Evolutionary conservation across 1,140 invertebrate species (phyloP).

Genomic region (Platyscapa corneri): DNA sequence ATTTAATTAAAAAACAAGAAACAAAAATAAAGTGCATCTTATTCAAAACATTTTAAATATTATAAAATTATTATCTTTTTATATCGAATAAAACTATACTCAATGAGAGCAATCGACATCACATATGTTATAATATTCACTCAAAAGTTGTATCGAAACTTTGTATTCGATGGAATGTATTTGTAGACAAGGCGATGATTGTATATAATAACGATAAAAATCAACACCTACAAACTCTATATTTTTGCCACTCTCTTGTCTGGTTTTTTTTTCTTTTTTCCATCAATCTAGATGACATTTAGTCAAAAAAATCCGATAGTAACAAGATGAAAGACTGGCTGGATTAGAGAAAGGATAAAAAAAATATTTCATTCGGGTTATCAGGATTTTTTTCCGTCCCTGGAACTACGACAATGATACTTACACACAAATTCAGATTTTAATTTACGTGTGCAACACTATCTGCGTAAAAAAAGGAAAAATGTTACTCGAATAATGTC

Average conservation of each 20-base stretch:
- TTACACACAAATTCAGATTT: not conserved
- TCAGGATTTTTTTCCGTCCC: not conserved
- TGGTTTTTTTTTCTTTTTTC: not conserved
- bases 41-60: no score
- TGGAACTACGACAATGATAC: not conserved
- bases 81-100: no score
- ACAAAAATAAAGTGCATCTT: no score
- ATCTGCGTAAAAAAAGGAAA: not conserved
- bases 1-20: no score
- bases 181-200: no score
- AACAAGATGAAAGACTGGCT: not conserved
- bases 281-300: constrained; percentile 4
- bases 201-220: not conserved
- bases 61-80: no score
- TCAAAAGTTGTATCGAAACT: no score
- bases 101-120: no score
- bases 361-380: constrained; percentile 10
- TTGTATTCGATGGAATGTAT: no score
- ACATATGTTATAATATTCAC: no score
- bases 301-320: not conserved
- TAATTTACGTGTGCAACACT: not conserved
- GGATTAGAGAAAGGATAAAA: not conserved
- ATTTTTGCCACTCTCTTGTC: no score
- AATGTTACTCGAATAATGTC: no score
- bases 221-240: not conserved